Evolutionary conservation across 2,797 vertebrate species (phyloP), one percentile per base, ranked within the genome.

Genomic region (Bradypodion ventrale): DNA sequence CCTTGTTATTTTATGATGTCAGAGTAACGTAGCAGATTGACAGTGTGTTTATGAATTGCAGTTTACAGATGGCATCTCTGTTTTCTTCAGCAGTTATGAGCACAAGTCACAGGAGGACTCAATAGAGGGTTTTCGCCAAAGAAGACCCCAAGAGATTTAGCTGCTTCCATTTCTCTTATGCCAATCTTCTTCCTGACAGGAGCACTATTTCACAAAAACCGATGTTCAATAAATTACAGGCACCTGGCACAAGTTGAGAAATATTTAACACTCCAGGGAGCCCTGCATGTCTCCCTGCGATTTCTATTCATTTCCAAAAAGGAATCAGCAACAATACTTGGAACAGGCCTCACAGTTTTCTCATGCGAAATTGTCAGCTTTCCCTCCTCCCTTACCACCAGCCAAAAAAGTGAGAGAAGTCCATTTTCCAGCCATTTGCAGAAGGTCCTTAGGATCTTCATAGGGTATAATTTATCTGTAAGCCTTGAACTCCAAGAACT

Each of bases 21-120:
- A 95, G 96, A 94, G 94, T 95, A 94, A 82, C 94, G 94, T 96
- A 96, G 96, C 96, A 96, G 95, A 94, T 95, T 96, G 96, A 96
- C 96, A 96, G 95, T 96, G 95, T 96, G 96, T 95, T 97, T 96
- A 96, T 96, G 96, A 97, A 95, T 97, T 96, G 95, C 96, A 96
- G 96, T 96, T 96, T 97, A 95, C 96, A 97, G 96, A 97, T 97
- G 96, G 96, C 95, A 95, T 94, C 94, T 95, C 94, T 94, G 93
- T 92, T 95, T 96, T 94, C 84, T 95, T 96, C 93, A 65, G 94
- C 94, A 95, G 95, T 96, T 95, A 94, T 93, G 95, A 95, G 94
- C 93, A 95, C 94, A 95, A 94, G 95, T 93, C 96, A 94, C 95
- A 95, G 92, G 94, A 95, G 95, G 94, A 93, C 94, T 95, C 95